phyloP scores from a whole-genome alignment of 2,888 invertebrate genomes.

The Myopa testacea region DNA sequence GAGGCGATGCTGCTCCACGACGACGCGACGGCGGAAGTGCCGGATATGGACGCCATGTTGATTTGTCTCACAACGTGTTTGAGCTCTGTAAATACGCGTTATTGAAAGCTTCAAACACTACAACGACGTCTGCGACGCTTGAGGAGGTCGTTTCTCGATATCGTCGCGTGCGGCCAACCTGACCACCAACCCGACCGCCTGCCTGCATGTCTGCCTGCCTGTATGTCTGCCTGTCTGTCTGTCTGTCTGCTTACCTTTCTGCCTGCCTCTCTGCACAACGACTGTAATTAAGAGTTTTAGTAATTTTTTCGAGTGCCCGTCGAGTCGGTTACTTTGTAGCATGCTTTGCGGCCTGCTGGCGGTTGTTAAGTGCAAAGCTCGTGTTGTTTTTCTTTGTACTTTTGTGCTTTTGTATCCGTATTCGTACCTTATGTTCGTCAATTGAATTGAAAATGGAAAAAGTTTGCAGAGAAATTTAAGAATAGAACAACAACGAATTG shows the following conservation, averaged over 20 bases:
- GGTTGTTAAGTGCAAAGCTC: too few relatives aligned
- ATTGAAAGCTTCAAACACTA: slow-evolving; percentile 15
- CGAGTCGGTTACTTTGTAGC: neutral
- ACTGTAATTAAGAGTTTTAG: slow-evolving; percentile 30
- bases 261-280: slow-evolving; percentile 12
- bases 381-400: too few relatives aligned
- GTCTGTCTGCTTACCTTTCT: neutral
- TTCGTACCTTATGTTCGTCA: too few relatives aligned
- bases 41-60: slow-evolving; percentile 33
- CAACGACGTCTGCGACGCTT: neutral
- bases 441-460: too few relatives aligned
- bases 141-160: slow-evolving; percentile 5
- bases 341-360: too few relatives aligned
- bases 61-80: slow-evolving; percentile 39
- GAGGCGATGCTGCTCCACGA: neutral
- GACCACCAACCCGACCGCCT: too few relatives aligned
- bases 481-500: too few relatives aligned
- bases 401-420: too few relatives aligned
- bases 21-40: slow-evolving; percentile 14
- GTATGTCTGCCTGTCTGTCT: too few relatives aligned
- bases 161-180: neutral
- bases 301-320: neutral
- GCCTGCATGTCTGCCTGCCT: too few relatives aligned
- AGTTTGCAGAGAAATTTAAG: too few relatives aligned
- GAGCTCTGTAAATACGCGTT: slow-evolving; percentile 28